Evolutionary conservation across 2,797 vertebrate genomes (phyloP).

Genomic region (Sylvilagus floridanus): DNA sequence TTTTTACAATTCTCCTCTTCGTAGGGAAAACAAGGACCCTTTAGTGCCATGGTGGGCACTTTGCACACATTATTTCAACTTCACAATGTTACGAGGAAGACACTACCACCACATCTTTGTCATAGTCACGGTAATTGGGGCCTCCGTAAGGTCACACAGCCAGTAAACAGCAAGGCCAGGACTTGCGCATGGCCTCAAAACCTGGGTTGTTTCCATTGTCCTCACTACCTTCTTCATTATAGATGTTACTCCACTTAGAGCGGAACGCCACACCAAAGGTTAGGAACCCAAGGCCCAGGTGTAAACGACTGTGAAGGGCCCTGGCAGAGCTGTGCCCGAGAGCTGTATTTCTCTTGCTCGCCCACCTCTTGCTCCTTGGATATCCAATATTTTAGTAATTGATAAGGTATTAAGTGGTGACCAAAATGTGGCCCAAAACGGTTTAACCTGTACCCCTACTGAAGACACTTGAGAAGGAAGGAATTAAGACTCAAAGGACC

Average conservation of each 20-base stretch:
- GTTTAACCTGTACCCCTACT: background rate
- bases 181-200: background rate
- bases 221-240: background rate
- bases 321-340: background rate
- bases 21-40: background rate
- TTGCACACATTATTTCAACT: conserved; percentile 14
- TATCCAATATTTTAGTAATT: background rate
- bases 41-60: background rate
- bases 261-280: background rate
- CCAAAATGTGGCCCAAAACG: background rate
- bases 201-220: background rate
- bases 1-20: conserved; percentile 11
- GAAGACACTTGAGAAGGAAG: background rate
- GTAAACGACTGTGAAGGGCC: background rate
- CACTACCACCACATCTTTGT: background rate
- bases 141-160: background rate
- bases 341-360: background rate
- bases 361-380: background rate
- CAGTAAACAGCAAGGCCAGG: background rate
- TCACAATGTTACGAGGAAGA: background rate
- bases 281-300: background rate
- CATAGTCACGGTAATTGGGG: background rate
- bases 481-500: conserved; percentile 5
- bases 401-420: background rate
- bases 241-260: background rate